Percentiles rank a stretch among this genome's conserved stretches.
These are phyloP conservation scores for Meganola albula DNA, from an alignment of 2,888 invertebrate species.

Conservation along the genomic window DNA sequence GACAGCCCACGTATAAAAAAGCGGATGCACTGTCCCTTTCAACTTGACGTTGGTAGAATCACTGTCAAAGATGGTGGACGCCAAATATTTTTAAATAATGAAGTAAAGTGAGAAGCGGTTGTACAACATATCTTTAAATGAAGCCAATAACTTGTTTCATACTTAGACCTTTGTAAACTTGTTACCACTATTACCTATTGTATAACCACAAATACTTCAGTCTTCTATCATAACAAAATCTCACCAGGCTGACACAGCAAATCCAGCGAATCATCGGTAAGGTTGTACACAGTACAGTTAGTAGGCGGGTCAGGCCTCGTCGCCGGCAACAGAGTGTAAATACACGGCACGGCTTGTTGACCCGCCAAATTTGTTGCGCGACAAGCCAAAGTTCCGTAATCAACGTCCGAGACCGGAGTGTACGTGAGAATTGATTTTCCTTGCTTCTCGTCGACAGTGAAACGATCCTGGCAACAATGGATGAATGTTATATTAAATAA, in stretches of 20 bases:
- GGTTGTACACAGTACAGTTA: conserved; percentile 87
- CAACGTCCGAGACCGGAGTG: conserved; percentile 86
- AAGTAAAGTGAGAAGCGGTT: too few relatives aligned
- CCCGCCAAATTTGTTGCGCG: conserved; percentile 86
- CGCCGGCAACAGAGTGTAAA: conserved; percentile 85
- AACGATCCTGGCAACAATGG: conserved; percentile 75
- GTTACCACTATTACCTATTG: not conserved
- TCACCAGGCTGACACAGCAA: conserved; percentile 81
- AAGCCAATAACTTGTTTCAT: too few relatives aligned
- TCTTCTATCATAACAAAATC: too few relatives aligned
- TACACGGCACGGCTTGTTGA: conserved; percentile 83
- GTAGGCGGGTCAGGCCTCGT: conserved; percentile 87
- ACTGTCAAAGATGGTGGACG: too few relatives aligned
- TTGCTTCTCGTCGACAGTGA: conserved; percentile 70
- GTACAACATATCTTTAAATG: too few relatives aligned
- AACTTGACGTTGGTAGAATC: too few relatives aligned
- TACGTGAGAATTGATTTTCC: conserved; percentile 84
- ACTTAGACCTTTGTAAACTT: conserved; percentile 5
- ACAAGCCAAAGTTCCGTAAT: conserved; percentile 88
- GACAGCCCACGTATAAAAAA: too few relatives aligned
- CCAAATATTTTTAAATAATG: too few relatives aligned
- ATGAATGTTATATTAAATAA: too few relatives aligned
- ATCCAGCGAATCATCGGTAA: conserved; percentile 86
- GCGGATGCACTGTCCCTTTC: too few relatives aligned
- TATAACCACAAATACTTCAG: too few relatives aligned